These are phyloP conservation scores for Chaenogobius annularis DNA, from an alignment of 2,113 vertebrate genomes.

Conservation along the genomic window DNA sequence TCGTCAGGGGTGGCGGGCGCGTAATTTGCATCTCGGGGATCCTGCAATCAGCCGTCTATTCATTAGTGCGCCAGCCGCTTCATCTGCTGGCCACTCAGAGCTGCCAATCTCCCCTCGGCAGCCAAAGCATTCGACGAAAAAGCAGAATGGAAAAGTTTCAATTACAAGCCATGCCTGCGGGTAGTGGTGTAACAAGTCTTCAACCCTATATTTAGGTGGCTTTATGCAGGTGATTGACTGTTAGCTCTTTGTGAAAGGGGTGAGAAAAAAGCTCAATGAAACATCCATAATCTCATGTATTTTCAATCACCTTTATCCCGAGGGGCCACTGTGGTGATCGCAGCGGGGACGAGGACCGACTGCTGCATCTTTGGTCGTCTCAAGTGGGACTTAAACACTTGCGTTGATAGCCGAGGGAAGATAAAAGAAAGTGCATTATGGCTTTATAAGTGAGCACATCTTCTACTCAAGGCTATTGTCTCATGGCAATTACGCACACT, in stretches of 20 bases:
- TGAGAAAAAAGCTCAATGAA: slow-evolving; percentile 72
- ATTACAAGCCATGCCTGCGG: slow-evolving; percentile 77
- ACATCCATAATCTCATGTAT: slow-evolving; percentile 75
- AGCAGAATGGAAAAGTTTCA: slow-evolving; percentile 87
- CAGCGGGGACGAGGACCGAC: slow-evolving; percentile 26
- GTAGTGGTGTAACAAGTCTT: slow-evolving; percentile 79
- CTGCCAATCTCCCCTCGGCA: slow-evolving; percentile 93
- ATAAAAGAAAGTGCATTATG: slow-evolving; percentile 50
- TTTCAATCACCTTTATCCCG: slow-evolving; percentile 72
- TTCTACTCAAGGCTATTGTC: slow-evolving; percentile 61
- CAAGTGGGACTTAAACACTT: slow-evolving; percentile 53
- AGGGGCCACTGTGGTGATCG: slow-evolving; percentile 35
- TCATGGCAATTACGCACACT: slow-evolving; percentile 36
- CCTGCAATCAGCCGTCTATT: slow-evolving; percentile 99
- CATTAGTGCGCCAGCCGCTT: slow-evolving; percentile 99
- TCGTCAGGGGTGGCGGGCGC: slow-evolving; percentile 93
- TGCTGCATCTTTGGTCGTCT: slow-evolving; percentile 40
- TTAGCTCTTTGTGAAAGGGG: slow-evolving; percentile 72
- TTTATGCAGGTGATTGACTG: slow-evolving; percentile 78
- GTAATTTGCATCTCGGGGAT: slow-evolving; percentile 99
- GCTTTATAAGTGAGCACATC: slow-evolving; percentile 30
- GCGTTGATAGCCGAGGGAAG: slow-evolving; percentile 25
- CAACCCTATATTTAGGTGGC: slow-evolving; percentile 79
- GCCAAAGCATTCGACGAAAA: slow-evolving; percentile 74
- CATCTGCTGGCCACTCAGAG: slow-evolving; percentile 95